A percentile compares a stretch with the other conserved stretches of the same genome.
phyloP scores from a whole-genome alignment of 2,888 invertebrate genomes.

The Sicus ferrugineus region DNA sequence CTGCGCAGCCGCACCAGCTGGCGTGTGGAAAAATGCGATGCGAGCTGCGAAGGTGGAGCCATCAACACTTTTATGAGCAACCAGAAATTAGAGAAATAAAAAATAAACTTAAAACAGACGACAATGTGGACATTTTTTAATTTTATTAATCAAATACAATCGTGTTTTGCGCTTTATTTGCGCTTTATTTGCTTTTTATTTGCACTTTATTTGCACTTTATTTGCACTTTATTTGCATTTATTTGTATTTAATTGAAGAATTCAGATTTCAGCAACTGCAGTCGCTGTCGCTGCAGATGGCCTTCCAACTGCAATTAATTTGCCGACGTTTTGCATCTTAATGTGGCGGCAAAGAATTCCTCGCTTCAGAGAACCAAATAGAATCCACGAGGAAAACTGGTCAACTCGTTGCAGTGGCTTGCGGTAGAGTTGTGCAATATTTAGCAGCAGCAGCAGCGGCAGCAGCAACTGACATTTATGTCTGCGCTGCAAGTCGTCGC shows the following conservation, averaged over 20 bases:
- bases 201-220: no score
- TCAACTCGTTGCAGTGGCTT: conserved; percentile 14
- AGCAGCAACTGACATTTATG: conserved; percentile 16
- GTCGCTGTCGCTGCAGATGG: not conserved
- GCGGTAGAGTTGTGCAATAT: conserved; percentile 12
- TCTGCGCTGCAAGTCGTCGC: not conserved
- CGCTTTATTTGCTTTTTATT: no score
- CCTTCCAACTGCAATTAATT: conserved; percentile 19
- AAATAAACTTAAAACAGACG: no score
- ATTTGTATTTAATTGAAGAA: no score
- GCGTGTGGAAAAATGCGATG: not conserved
- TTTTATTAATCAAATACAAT: not conserved
- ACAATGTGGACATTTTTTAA: no score
- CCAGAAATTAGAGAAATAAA: no score
- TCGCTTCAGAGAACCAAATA: conserved; percentile 5
- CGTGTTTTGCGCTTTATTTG: no score
- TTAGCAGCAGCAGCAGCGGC: not conserved
- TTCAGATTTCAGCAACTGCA: no score
- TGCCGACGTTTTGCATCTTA: conserved; percentile 12
- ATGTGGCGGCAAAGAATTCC: conserved; percentile 4
- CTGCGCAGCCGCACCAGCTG: not conserved
- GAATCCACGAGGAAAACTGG: conserved; percentile 17
- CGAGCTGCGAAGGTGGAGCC: not conserved
- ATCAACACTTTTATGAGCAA: no score
- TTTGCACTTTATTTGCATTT: no score